These are phyloP conservation scores for Protonemura montana DNA, from an alignment of 2,888 invertebrate genomes.

Conservation along the genomic window DNA sequence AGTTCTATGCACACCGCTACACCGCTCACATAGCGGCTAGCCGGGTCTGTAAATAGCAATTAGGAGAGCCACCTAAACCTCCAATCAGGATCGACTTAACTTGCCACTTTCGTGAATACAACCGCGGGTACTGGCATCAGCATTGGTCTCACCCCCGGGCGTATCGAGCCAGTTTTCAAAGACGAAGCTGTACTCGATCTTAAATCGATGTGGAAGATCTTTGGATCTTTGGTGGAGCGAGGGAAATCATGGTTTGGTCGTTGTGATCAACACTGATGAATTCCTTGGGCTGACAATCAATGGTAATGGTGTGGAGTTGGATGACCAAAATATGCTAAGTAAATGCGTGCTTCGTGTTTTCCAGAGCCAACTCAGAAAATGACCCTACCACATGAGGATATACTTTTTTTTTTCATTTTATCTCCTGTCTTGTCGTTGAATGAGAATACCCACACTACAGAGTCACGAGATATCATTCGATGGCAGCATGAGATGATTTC, in stretches of 20 bases:
- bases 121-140: neutral
- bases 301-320: neutral
- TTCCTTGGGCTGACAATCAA: neutral
- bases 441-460: too few relatives aligned
- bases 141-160: neutral
- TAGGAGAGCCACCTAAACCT: constrained; percentile 47
- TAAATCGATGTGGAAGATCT: neutral
- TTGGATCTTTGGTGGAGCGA: neutral
- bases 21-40: neutral
- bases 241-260: neutral
- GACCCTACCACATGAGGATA: too few relatives aligned
- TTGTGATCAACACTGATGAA: neutral
- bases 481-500: neutral
- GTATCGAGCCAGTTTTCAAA: neutral
- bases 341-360: neutral
- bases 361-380: too few relatives aligned
- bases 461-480: too few relatives aligned
- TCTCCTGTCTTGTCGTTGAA: too few relatives aligned
- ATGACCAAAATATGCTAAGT: neutral
- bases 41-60: constrained; percentile 47
- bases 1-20: constrained; percentile 8
- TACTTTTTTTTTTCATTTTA: too few relatives aligned
- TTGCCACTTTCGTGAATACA: constrained; percentile 19
- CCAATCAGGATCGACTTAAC: constrained; percentile 43
- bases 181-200: neutral